Evolutionary conservation across 1,140 invertebrate genomes (phyloP), one percentile per base, ranked within the genome.

Genomic region (Oreohelix idahoensis): DNA sequence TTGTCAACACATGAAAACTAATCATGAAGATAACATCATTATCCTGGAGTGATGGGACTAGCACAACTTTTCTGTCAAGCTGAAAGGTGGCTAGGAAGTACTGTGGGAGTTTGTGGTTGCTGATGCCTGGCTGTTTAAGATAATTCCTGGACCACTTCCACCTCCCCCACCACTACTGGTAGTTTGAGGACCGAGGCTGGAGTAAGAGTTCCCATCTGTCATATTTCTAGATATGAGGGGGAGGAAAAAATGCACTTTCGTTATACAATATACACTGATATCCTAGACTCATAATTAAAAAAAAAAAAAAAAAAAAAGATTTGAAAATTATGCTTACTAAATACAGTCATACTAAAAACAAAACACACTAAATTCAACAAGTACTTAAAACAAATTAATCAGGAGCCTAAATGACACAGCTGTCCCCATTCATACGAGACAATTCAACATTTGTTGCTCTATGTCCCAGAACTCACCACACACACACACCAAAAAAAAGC

Each of bases 1-100:
- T n/a, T 58, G 53, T n/a, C 53, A 5, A 5, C 53, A 20, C n/a
- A 20, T n/a, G 23, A n/a, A 66, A 35, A 32, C n/a, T 32, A 8
- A 13, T 2, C n/a, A 8, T 35, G 29, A 32, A 66, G 20, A 11
- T 17, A 66, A 66, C 11, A 66, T 0, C 8, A 4, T 39, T 29
- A 42, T 53, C 77, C 51, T 58, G n/a, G 2, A 66, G 15, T 53
- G 53, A 2, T 23, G 74, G 81, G 84, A 85, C 88, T 88, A 89
- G 69, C 85, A 86, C 66, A 86, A 84, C 15, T 58, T 90, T 77
- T 89, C 89, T 10, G 88, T 89, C 84, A 89, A 90, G 42, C 88
- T 87, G 84, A 90, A 85, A n/a, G 90, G 86, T n/a, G 88, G 87
- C 42, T 89, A 88, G 58, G 83, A 84, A 45, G 83, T 71, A 78